phyloP scores from a whole-genome alignment of 2,113 vertebrate genomes.

The Terrapene triunguis region DNA sequence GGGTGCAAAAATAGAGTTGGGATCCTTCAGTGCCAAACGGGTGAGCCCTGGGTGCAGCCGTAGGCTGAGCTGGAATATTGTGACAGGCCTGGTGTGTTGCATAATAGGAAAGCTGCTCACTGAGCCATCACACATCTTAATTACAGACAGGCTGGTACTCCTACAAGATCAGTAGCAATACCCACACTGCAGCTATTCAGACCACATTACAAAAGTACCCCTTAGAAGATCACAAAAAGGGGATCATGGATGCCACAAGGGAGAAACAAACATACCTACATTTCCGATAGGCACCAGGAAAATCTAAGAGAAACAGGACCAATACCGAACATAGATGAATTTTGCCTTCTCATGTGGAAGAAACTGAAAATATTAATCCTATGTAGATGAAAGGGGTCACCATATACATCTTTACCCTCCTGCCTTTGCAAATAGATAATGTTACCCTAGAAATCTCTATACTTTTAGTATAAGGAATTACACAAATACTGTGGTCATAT shows the following conservation, averaged over 20 bases:
- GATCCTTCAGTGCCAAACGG: not conserved
- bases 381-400: not conserved
- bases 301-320: not conserved
- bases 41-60: rapidly evolving
- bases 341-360: not conserved
- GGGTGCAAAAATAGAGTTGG: not conserved
- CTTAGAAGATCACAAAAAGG: not conserved
- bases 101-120: not conserved
- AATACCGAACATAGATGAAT: not conserved
- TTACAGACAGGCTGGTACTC: not conserved
- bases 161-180: not conserved
- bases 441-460: not conserved
- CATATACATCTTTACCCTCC: not conserved
- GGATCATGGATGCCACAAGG: not conserved
- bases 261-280: not conserved
- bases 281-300: constrained; percentile 9
- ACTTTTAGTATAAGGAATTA: not conserved
- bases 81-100: not conserved
- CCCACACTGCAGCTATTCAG: not conserved
- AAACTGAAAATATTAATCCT: not conserved
- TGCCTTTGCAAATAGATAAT: not conserved
- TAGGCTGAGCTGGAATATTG: not conserved
- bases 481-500: not conserved
- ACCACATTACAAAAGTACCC: not conserved
- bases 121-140: not conserved